These are phyloP conservation scores for Myotis planiceps DNA, from an alignment of 2,797 vertebrate species.

Conservation along the genomic window DNA sequence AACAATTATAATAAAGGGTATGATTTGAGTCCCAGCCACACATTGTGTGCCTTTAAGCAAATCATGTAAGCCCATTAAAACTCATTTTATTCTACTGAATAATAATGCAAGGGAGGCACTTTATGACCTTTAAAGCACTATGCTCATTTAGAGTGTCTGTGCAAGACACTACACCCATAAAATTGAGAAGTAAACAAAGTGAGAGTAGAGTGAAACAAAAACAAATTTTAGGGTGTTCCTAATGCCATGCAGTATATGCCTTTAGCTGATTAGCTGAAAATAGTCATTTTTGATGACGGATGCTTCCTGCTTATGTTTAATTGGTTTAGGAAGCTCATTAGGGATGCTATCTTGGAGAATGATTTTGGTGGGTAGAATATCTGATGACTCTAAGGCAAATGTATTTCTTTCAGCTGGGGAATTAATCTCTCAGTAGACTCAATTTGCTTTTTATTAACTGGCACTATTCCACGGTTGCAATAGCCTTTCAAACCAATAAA, in stretches of 20 bases:
- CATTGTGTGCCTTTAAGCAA: slow-evolving; percentile 66
- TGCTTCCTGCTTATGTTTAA: slow-evolving; percentile 69
- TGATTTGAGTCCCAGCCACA: slow-evolving; percentile 53
- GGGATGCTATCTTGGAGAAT: slow-evolving; percentile 60
- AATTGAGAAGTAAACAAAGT: slow-evolving; percentile 29
- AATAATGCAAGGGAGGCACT: slow-evolving; percentile 53
- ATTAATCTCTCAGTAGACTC: slow-evolving; percentile 64
- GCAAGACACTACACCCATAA: neutral
- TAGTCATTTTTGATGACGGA: slow-evolving; percentile 59
- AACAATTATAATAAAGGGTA: slow-evolving; percentile 60
- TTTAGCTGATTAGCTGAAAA: slow-evolving; percentile 60
- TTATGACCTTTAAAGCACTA: slow-evolving; percentile 10
- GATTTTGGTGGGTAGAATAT: slow-evolving; percentile 63
- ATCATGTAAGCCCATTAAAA: slow-evolving; percentile 69
- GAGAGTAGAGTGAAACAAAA: neutral
- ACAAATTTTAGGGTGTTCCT: neutral
- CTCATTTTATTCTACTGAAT: slow-evolving; percentile 62
- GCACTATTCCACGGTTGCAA: slow-evolving; percentile 24
- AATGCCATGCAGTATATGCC: neutral
- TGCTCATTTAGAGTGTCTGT: neutral
- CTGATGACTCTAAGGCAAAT: slow-evolving; percentile 67
- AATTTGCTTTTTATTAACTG: slow-evolving; percentile 56
- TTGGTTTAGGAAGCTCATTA: slow-evolving; percentile 76
- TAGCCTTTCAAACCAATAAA: slow-evolving; percentile 36
- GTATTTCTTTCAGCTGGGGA: slow-evolving; percentile 60